Percentiles rank a stretch among this genome's conserved stretches.
Conservation (phyloP, 2,888 invertebrate species). For the Ferdinandea cuprea region DNA sequence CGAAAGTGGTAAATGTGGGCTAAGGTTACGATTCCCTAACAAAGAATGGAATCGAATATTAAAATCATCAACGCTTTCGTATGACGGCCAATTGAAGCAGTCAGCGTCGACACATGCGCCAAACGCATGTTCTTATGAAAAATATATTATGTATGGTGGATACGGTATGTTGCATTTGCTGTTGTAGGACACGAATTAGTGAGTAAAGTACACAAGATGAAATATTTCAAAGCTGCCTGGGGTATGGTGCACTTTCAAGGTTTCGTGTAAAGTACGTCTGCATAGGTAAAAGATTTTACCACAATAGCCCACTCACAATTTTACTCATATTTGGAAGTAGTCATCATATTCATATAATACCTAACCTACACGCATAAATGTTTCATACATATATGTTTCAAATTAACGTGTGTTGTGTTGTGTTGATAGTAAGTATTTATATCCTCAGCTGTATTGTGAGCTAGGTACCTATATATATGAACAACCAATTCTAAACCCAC, state of each 20-base stretch:
- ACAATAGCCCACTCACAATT: not conserved
- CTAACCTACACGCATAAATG: no score
- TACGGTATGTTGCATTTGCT: constrained; percentile 30
- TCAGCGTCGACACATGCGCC: not conserved
- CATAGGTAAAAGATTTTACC: not conserved
- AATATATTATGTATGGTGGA: not conserved
- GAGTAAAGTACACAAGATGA: not conserved
- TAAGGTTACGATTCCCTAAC: constrained; percentile 43
- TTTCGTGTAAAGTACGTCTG: constrained; percentile 1
- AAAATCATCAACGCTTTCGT: constrained; percentile 4
- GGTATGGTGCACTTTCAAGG: constrained; percentile 21
- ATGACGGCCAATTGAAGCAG: constrained; percentile 16
- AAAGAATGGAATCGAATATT: constrained; percentile 37
- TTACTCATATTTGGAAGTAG: no score
- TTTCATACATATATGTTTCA: no score
- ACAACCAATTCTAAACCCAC: no score
- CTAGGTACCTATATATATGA: no score
- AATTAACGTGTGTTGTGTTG: no score
- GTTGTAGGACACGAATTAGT: constrained; percentile 21
- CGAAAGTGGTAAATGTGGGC: constrained; percentile 52
- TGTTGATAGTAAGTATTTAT: no score
- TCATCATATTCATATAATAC: no score
- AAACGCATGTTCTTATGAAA: constrained; percentile 21
- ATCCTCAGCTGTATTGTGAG: no score
- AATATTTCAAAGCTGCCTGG: not conserved